Percentiles rank a stretch among this genome's conserved stretches.
Conservation (phyloP, 2,797 vertebrate genomes). For the Bovichtus variegatus region DNA sequence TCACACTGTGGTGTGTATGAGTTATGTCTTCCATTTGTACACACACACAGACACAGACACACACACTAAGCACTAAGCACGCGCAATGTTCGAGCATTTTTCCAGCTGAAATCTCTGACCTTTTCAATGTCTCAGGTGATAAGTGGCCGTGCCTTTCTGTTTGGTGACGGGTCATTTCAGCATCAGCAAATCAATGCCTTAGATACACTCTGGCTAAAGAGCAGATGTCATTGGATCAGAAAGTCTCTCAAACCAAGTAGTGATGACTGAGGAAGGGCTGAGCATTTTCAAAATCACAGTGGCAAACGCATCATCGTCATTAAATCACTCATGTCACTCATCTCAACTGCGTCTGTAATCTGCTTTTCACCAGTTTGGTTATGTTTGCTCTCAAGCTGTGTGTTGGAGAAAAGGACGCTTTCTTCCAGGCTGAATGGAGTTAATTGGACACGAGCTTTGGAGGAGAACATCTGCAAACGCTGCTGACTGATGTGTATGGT, state of each 20-base stretch:
- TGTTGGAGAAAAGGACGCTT: conserved; percentile 55
- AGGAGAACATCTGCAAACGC: conserved; percentile 67
- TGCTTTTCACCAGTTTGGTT: conserved; percentile 55
- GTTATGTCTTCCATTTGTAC: background rate
- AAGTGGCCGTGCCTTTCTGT: conserved; percentile 19
- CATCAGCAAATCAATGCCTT: conserved; percentile 30
- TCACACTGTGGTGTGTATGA: background rate
- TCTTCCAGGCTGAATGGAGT: conserved; percentile 68
- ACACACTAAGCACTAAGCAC: background rate
- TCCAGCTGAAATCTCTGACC: background rate
- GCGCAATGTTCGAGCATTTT: background rate
- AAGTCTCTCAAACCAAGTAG: conserved; percentile 7
- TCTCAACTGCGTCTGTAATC: conserved; percentile 56
- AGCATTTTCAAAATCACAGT: conserved; percentile 33
- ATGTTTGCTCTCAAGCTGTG: conserved; percentile 66
- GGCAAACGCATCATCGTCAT: conserved; percentile 38
- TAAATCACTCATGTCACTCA: conserved; percentile 53
- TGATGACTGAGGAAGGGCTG: background rate
- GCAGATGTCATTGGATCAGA: conserved; percentile 37
- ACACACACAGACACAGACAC: background rate
- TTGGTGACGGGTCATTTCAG: conserved; percentile 30
- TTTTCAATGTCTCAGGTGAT: background rate
- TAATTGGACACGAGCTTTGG: conserved; percentile 70
- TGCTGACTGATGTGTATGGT: conserved; percentile 53
- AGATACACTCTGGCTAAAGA: conserved; percentile 25